phyloP scores from a whole-genome alignment of 2,888 invertebrate genomes.

The Kuschelorhynchus macadamiae region DNA sequence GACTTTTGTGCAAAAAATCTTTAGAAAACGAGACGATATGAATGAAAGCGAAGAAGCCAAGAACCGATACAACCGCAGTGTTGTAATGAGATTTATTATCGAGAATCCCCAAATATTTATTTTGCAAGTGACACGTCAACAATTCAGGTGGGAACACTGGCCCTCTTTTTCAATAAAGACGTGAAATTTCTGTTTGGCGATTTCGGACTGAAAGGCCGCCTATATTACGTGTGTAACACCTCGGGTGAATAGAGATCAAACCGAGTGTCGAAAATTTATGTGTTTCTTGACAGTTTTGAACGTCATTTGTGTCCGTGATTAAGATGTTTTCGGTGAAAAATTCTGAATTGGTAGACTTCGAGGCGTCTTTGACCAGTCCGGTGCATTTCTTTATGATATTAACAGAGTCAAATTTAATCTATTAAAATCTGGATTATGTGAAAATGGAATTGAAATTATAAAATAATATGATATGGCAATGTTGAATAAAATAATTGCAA shows the following conservation, averaged over 20 bases:
- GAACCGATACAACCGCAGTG: slow-evolving; percentile 58
- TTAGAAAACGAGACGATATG: slow-evolving; percentile 26
- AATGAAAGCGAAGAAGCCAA: slow-evolving; percentile 43
- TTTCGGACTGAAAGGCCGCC: slow-evolving; percentile 53
- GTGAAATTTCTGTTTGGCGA: slow-evolving; percentile 56
- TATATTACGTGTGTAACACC: slow-evolving; percentile 50
- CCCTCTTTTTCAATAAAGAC: slow-evolving; percentile 55
- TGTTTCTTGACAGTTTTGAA: slow-evolving; percentile 47
- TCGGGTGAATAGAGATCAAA: slow-evolving; percentile 47
- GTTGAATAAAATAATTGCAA: too few relatives aligned
- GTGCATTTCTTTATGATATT: too few relatives aligned
- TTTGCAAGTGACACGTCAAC: slow-evolving; percentile 58
- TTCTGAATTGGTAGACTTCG: slow-evolving; percentile 15
- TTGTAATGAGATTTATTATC: slow-evolving; percentile 63
- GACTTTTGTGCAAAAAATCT: slow-evolving; percentile 38
- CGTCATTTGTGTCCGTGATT: slow-evolving; percentile 46
- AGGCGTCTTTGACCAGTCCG: slow-evolving; percentile 25
- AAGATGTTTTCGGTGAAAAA: slow-evolving; percentile 43
- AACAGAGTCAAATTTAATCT: too few relatives aligned
- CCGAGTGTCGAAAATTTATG: slow-evolving; percentile 52
- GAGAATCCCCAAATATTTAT: slow-evolving; percentile 63
- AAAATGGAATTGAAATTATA: too few relatives aligned
- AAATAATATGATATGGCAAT: too few relatives aligned
- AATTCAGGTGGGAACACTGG: slow-evolving; percentile 57
- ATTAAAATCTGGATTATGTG: too few relatives aligned